These are phyloP conservation scores for Entomyzon cyanotis DNA, from an alignment of 2,113 vertebrate species.

Conservation along the genomic window DNA sequence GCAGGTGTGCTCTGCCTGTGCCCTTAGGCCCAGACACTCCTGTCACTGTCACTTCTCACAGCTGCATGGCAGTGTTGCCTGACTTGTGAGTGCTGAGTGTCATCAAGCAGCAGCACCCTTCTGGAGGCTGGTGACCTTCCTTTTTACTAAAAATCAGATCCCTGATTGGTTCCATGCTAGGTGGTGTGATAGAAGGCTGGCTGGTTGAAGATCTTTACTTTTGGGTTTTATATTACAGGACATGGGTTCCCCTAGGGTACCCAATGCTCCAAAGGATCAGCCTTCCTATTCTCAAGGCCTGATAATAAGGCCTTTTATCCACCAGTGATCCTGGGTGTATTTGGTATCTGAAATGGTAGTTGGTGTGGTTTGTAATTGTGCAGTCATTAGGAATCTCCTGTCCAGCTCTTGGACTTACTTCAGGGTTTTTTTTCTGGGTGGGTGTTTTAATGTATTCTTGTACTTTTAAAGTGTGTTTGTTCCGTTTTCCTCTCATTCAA, in stretches of 20 bases:
- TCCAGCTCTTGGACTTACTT: neutral
- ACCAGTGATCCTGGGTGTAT: neutral
- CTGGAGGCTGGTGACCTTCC: neutral
- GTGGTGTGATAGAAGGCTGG: neutral
- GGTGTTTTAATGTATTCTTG: neutral
- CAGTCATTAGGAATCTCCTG: neutral
- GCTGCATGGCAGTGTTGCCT: neutral
- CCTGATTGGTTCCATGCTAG: neutral
- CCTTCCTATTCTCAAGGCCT: neutral
- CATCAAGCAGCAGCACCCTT: neutral
- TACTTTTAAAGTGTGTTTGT: neutral
- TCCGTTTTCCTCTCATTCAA: neutral
- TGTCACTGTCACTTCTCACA: neutral
- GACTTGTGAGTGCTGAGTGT: neutral
- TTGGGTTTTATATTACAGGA: neutral
- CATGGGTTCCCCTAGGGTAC: neutral
- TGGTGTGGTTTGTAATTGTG: neutral
- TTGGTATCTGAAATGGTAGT: neutral
- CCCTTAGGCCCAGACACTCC: fast-evolving
- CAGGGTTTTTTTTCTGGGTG: neutral
- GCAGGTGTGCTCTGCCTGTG: neutral
- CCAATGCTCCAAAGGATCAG: neutral
- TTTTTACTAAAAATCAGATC: neutral
- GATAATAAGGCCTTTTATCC: neutral
- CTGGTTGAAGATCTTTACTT: neutral